Conservation (phyloP, 2,113 vertebrate species). For the Haemorhous mexicanus region DNA sequence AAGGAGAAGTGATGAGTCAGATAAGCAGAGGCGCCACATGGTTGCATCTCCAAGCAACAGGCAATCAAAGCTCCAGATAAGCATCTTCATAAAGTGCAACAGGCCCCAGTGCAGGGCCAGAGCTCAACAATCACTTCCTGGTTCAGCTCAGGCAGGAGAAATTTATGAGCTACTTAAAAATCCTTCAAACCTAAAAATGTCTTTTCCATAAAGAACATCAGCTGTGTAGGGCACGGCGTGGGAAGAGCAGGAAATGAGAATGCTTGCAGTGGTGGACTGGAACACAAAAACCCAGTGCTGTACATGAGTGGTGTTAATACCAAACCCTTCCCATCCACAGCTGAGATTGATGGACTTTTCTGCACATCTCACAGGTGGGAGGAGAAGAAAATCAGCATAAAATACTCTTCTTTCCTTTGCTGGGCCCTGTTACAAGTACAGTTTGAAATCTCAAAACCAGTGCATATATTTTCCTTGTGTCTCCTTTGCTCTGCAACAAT, state of each 20-base stretch:
- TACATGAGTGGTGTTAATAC: not conserved
- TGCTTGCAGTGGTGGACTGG: not conserved
- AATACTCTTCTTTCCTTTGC: not conserved
- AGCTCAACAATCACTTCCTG: conserved; percentile 66
- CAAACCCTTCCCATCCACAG: not conserved
- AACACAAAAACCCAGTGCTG: not conserved
- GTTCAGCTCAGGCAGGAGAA: conserved; percentile 67
- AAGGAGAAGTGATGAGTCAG: conserved; percentile 80
- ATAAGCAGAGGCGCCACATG: conserved; percentile 81
- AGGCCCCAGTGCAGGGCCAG: conserved; percentile 57
- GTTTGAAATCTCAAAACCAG: not conserved
- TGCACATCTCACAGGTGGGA: not conserved
- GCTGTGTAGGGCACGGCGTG: not conserved
- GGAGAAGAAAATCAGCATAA: not conserved
- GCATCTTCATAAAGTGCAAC: conserved; percentile 75
- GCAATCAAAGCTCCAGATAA: conserved; percentile 80
- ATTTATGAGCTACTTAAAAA: conserved; percentile 70
- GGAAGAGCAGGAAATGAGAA: conserved; percentile 34
- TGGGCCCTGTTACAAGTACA: not conserved
- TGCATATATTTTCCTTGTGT: not conserved
- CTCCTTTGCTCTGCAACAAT: not conserved
- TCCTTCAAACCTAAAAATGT: conserved; percentile 15
- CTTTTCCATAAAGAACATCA: conserved; percentile 23
- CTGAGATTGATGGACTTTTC: not conserved
- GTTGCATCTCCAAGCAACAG: conserved; percentile 76